Percentiles rank a stretch among this genome's conserved stretches.
These are phyloP conservation scores for Eupsilia transversa DNA, from an alignment of 2,888 invertebrate species.

Conservation along the genomic window DNA sequence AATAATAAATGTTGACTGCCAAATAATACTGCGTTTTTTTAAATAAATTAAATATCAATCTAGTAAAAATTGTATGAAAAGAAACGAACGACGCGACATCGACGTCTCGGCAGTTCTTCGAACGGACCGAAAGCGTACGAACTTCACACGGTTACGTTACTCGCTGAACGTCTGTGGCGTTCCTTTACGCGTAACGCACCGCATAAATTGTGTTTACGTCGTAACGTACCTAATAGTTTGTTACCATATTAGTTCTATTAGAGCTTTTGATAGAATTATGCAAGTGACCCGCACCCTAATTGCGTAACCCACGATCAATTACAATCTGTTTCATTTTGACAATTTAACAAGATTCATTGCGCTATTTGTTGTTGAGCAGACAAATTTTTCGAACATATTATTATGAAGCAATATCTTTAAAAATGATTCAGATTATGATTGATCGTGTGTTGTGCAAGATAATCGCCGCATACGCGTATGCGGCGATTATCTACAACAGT, in stretches of 20 bases:
- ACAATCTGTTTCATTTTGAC: too few species aligned
- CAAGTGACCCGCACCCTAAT: not conserved
- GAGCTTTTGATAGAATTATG: not conserved
- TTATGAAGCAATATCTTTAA: too few species aligned
- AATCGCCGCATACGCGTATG: too few species aligned
- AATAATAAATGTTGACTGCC: not conserved
- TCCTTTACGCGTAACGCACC: constrained; percentile 27
- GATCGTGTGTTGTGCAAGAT: too few species aligned
- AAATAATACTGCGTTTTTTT: too few species aligned
- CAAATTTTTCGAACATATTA: too few species aligned
- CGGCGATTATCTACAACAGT: not conserved
- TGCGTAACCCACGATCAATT: too few species aligned
- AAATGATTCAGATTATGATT: too few species aligned
- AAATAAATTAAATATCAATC: not conserved
- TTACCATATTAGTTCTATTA: not conserved
- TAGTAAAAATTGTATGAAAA: not conserved
- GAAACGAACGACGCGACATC: constrained; percentile 1
- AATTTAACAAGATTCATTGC: too few species aligned
- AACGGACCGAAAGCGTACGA: constrained; percentile 35
- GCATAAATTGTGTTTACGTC: not conserved
- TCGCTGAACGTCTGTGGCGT: constrained; percentile 19
- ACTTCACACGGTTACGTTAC: constrained; percentile 44
- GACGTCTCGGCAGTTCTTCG: not conserved
- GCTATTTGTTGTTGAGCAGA: too few species aligned
- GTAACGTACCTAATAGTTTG: not conserved